These are phyloP conservation scores for Daboia siamensis DNA, from an alignment of 2,113 vertebrate species.

Conservation along the genomic window DNA sequence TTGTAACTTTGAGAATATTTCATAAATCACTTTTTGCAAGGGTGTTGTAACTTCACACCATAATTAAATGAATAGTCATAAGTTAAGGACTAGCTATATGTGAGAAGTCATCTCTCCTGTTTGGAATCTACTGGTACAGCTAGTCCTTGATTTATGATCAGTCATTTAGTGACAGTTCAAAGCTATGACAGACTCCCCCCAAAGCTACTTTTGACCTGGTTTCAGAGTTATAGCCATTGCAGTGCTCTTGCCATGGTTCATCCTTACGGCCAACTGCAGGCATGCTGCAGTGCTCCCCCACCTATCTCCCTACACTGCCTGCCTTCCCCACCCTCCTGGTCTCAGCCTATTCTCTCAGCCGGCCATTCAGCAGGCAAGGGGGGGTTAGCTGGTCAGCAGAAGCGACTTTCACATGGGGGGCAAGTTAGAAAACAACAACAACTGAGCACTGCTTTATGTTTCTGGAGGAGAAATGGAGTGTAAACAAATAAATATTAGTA, in stretches of 20 bases:
- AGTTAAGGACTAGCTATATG: background rate
- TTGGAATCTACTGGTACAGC: background rate
- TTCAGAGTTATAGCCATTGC: background rate
- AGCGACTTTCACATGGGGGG: background rate
- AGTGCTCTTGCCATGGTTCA: background rate
- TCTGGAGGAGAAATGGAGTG: background rate
- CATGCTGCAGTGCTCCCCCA: background rate
- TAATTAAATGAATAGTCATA: background rate
- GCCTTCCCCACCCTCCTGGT: background rate
- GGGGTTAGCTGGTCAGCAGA: background rate
- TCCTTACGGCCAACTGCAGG: rapidly evolving
- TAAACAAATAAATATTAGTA: background rate
- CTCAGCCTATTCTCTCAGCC: background rate
- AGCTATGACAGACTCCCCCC: background rate
- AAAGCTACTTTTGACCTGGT: background rate
- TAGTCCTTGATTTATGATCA: background rate
- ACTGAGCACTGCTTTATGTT: background rate
- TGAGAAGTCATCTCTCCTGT: background rate
- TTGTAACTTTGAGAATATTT: background rate
- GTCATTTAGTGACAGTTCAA: background rate
- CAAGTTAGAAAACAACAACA: background rate
- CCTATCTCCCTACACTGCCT: background rate
- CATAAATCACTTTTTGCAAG: background rate
- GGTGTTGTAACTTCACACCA: background rate
- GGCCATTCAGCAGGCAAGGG: background rate